Base-by-base conservation (phyloP, 92 coral and sea anemone species). In the Nematostella vectensis region DNA sequence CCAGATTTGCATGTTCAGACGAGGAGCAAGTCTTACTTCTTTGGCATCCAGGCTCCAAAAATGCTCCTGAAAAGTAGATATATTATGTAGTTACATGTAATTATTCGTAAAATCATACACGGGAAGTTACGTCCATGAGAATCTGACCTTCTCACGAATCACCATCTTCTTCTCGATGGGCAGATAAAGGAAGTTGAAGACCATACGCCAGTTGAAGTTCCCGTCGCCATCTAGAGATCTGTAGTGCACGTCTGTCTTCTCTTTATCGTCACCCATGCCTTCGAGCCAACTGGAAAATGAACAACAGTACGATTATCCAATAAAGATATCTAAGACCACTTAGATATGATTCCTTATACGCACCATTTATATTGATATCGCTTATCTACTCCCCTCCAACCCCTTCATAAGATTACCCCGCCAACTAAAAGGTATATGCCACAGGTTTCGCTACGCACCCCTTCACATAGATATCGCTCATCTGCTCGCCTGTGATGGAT, bases 381-480 rank as follows among this genome's bases (percentile, higher is more conserved):
- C n/a, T n/a, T n/a, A n/a, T n/a, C n/a, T n/a, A n/a, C n/a, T n/a
- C n/a, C n/a, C n/a, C n/a, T n/a, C n/a, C n/a, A n/a, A n/a, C n/a
- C n/a, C n/a, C n/a, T n/a, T n/a, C n/a, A n/a, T n/a, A n/a, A n/a
- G n/a, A n/a, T n/a, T n/a, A n/a, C n/a, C n/a, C n/a, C n/a, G n/a
- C n/a, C n/a, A n/a, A n/a, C n/a, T n/a, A n/a, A n/a, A n/a, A n/a
- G n/a, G n/a, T n/a, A n/a, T n/a, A n/a, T n/a, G n/a, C n/a, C n/a
- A n/a, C n/a, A n/a, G n/a, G n/a, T n/a, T n/a, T 33, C 15, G 40
- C 8, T 12, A 74, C 88, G 61, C 47, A 83, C 96, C 76, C 74
- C 72, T 88, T 88, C 44, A 88, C 94, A 54, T 88, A 88, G 54
- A 88, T 88, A 50, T 88, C 96, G 54, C 94, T 84, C 96, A 88